A percentile compares a stretch with the other conserved stretches of the same genome.
Conservation (phyloP, 2,888 invertebrate genomes). For the Amiota communis region DNA sequence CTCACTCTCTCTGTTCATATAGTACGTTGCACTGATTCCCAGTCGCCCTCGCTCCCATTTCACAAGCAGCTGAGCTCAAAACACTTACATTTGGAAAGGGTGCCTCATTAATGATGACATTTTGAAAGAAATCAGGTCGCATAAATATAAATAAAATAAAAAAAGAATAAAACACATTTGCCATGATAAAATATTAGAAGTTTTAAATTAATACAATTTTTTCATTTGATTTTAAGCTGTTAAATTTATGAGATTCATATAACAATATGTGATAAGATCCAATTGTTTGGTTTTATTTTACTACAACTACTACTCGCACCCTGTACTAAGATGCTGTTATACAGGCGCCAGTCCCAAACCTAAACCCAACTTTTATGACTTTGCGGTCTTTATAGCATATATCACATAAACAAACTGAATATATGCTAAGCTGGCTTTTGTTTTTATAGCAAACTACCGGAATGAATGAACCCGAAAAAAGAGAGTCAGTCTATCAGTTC, state of each 20-base stretch:
- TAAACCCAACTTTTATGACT: slow-evolving; percentile 28
- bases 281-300: too few relatives aligned
- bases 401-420: slow-evolving; percentile 6
- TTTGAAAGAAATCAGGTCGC: slow-evolving; percentile 19
- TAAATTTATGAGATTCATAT: too few relatives aligned
- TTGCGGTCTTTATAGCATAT: slow-evolving; percentile 31
- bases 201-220: too few relatives aligned
- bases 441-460: slow-evolving; percentile 7
- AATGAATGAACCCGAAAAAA: neutral
- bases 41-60: neutral
- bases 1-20: neutral
- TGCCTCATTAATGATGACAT: neutral
- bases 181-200: too few relatives aligned
- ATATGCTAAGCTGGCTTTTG: neutral
- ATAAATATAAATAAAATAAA: too few relatives aligned
- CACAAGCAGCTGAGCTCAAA: neutral
- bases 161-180: too few relatives aligned
- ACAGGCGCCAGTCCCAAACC: slow-evolving; percentile 7
- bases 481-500: too few relatives aligned
- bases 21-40: too few relatives aligned
- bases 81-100: slow-evolving; percentile 8
- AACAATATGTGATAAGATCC: too few relatives aligned
- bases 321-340: too few relatives aligned
- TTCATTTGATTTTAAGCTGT: too few relatives aligned
- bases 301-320: too few relatives aligned